Evolutionary conservation across 2,797 vertebrate genomes (phyloP).

Genomic region (Rhynchonycteris naso): DNA sequence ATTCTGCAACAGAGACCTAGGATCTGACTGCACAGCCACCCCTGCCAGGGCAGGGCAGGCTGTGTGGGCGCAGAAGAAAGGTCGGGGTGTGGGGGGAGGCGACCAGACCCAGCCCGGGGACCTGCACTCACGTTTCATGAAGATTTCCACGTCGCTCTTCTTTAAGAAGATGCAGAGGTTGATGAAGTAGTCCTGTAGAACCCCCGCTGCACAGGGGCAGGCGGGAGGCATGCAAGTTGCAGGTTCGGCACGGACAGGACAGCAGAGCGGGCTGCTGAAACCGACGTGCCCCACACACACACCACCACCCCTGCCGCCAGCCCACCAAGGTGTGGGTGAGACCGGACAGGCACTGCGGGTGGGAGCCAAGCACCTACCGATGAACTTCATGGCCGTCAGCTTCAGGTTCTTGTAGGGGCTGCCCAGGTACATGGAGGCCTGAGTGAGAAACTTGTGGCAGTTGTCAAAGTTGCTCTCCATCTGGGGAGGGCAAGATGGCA

Average conservation of each 20-base stretch:
- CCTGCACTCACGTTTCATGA: conserved; percentile 30
- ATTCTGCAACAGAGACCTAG: not conserved
- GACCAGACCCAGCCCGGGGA: not conserved
- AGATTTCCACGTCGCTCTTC: not conserved
- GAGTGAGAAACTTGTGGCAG: conserved; percentile 51
- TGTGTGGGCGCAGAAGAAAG: accelerated
- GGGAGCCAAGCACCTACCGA: not conserved
- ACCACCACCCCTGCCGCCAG: not conserved
- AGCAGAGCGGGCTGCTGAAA: not conserved
- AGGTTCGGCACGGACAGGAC: accelerated
- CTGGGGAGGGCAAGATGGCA: not conserved
- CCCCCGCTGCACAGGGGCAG: not conserved
- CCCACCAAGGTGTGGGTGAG: not conserved
- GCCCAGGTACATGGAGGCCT: conserved; percentile 41
- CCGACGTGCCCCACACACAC: accelerated
- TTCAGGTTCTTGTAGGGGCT: conserved; percentile 42
- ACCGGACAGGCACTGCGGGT: accelerated
- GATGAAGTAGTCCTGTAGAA: conserved; percentile 57
- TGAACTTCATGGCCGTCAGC: conserved; percentile 61
- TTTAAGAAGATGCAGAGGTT: conserved; percentile 57
- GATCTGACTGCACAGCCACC: accelerated
- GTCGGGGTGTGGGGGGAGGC: accelerated
- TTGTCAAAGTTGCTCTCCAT: conserved; percentile 56
- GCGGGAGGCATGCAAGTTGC: not conserved
- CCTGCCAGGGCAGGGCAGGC: not conserved